phyloP scores from a whole-genome alignment of 2,888 invertebrate species.

The Cosmia pyralina region DNA sequence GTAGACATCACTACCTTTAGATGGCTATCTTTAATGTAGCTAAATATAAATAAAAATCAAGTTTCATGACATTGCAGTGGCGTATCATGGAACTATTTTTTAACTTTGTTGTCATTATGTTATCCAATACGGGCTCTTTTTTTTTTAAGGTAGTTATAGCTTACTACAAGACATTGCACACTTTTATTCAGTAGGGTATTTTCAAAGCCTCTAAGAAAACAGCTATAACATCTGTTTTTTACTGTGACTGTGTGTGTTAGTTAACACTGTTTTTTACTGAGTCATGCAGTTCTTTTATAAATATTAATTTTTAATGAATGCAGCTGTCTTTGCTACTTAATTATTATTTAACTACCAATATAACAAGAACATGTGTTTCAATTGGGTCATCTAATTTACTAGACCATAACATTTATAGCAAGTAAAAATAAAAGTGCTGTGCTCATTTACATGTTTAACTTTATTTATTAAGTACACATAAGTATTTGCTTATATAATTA shows the following conservation, averaged over 20 bases:
- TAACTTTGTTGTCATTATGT: too few species aligned
- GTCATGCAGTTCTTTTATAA: background rate
- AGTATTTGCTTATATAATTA: slow-evolving; percentile 8
- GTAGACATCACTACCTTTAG: slow-evolving; percentile 50
- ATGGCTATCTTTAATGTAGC: slow-evolving; percentile 41
- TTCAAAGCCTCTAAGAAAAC: background rate
- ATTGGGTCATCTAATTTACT: slow-evolving; percentile 17
- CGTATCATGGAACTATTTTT: background rate
- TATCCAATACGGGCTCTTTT: too few species aligned
- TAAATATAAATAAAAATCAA: slow-evolving; percentile 11
- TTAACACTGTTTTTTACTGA: background rate
- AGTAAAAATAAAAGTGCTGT: slow-evolving; percentile 11
- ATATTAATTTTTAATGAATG: background rate
- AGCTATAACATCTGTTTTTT: background rate
- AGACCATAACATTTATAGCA: slow-evolving; percentile 5
- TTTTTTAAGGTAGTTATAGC: too few species aligned
- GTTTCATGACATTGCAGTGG: slow-evolving; percentile 1
- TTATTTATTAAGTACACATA: slow-evolving; percentile 26
- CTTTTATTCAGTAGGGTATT: background rate
- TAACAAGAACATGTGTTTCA: slow-evolving; percentile 19
- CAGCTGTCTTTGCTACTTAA: slow-evolving; percentile 1
- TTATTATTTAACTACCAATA: background rate
- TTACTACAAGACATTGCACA: too few species aligned
- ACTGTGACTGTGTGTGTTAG: background rate
- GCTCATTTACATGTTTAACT: slow-evolving; percentile 15